These are phyloP conservation scores for Acyrthosiphon pisum DNA, from an alignment of 1,140 invertebrate genomes.

Conservation along the genomic window DNA sequence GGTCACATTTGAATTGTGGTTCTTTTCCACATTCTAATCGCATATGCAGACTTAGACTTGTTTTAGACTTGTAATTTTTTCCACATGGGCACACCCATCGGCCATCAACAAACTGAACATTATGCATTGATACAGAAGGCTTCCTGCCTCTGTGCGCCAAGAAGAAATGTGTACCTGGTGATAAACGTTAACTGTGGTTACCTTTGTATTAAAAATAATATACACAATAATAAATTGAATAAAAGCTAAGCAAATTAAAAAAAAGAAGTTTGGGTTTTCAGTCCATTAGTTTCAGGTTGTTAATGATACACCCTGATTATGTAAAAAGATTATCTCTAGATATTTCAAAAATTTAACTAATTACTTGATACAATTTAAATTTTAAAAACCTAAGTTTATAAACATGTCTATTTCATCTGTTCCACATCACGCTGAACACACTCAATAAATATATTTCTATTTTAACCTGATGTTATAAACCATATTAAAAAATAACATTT, in stretches of 20 bases:
- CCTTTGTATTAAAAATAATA: conserved; percentile 34
- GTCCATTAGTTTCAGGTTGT: conserved; percentile 55
- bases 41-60: conserved; percentile 61
- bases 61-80: conserved; percentile 59
- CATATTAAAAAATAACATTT: conserved; percentile 43
- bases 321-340: not conserved
- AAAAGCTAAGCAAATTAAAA: conserved; percentile 57
- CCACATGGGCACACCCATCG: conserved; percentile 58
- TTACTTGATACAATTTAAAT: not conserved
- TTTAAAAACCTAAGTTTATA: not conserved
- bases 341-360: not conserved
- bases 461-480: not conserved
- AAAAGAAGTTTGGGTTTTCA: conserved; percentile 49
- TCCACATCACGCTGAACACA: not conserved
- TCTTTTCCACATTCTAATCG: conserved; percentile 68
- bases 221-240: conserved; percentile 13
- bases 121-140: conserved; percentile 48
- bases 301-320: conserved; percentile 7
- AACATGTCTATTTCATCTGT: not conserved
- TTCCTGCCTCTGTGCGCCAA: conserved; percentile 49
- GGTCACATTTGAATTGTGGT: conserved; percentile 66
- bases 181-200: conserved; percentile 54
- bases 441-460: not conserved
- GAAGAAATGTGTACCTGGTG: conserved; percentile 50
- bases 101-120: conserved; percentile 46